Evolutionary conservation across 2,888 invertebrate species (phyloP), one percentile per base, ranked within the genome.

Genomic region (Punctoribates punctum): DNA sequence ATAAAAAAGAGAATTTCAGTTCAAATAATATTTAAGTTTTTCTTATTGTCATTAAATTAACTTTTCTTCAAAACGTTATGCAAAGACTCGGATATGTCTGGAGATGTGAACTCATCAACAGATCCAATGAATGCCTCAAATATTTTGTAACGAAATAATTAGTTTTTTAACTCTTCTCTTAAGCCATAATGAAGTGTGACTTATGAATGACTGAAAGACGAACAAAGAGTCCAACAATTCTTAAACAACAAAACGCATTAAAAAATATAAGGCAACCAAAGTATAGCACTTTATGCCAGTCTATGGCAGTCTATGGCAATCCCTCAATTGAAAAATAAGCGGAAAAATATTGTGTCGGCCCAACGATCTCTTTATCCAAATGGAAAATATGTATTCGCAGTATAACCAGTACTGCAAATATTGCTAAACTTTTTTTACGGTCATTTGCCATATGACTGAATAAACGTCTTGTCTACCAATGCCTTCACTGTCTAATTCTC

Each of bases 371-470:
- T 42, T 48, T 11, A 48, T 48, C 42, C 13, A 42, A 42, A 42
- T 70, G 42, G 25, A 72, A 72, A 72, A 62, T 62, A 29, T 27
- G 27, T 25, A 60, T 57, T 60, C 13, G 15, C 57, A 51, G 60
- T 60, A 60, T 27, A 60, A 27, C 27, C 5, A 38, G 38, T 38
- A 38, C 20, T 67, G 23, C 65, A 67, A 67, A 42, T 72, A 72
- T 72, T 46, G n/a, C 25, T 20, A 72, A 38, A 48, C 17, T 48
- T 65, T 46, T 48, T 72, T 72, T 72, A 72, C 72, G 27, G 72
- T 72, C 72, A 72, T 72, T 72, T 48, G 48, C 13, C 48, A 72
- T 42, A 72, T 25, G 23, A 57, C 9, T 57, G 57, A 23, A 27
- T 27, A 51, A 20, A 17, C 38, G 20, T 17, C 34, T 51, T n/a